phyloP scores from a whole-genome alignment of 1,140 invertebrate genomes.

The Protaetia brevitarsis region DNA sequence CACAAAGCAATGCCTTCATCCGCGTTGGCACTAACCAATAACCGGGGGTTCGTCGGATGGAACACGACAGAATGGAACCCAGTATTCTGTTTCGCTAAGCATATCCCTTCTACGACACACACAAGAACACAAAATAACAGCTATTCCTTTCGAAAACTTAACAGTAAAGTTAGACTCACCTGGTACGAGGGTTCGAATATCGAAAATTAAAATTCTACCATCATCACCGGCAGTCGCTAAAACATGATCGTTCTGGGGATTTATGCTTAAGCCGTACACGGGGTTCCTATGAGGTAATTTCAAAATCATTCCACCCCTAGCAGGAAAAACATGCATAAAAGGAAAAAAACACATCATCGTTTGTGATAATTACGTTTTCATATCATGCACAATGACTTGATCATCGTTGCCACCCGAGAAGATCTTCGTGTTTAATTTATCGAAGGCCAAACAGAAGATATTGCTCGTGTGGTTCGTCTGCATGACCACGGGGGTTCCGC shows the following conservation, averaged over 20 bases:
- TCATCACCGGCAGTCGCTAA: conserved; percentile 90
- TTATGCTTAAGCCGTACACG: conserved; percentile 83
- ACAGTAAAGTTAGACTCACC: background rate
- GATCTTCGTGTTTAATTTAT: conserved; percentile 73
- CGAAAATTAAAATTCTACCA: conserved; percentile 80
- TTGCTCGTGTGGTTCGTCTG: conserved; percentile 84
- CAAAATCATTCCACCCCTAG: conserved; percentile 67
- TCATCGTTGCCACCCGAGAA: conserved; percentile 95
- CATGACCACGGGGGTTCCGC: conserved; percentile 67
- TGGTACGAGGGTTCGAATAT: conserved; percentile 60
- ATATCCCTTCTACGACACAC: conserved; percentile 55
- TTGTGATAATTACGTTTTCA: conserved; percentile 60
- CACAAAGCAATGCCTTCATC: conserved; percentile 84
- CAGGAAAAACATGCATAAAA: conserved; percentile 26
- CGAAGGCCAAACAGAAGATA: conserved; percentile 89
- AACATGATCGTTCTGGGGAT: conserved; percentile 78
- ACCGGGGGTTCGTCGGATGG: conserved; percentile 77
- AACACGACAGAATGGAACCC: conserved; percentile 90
- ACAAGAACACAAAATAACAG: background rate
- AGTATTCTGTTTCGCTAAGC: conserved; percentile 63
- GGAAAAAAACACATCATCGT: background rate
- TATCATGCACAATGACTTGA: conserved; percentile 85
- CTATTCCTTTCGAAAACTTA: background rate
- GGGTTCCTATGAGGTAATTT: conserved; percentile 82
- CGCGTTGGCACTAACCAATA: conserved; percentile 84